Evolutionary conservation across 2,888 invertebrate species (phyloP), one percentile per base, ranked within the genome.

Genomic region (Apamea epomidion): DNA sequence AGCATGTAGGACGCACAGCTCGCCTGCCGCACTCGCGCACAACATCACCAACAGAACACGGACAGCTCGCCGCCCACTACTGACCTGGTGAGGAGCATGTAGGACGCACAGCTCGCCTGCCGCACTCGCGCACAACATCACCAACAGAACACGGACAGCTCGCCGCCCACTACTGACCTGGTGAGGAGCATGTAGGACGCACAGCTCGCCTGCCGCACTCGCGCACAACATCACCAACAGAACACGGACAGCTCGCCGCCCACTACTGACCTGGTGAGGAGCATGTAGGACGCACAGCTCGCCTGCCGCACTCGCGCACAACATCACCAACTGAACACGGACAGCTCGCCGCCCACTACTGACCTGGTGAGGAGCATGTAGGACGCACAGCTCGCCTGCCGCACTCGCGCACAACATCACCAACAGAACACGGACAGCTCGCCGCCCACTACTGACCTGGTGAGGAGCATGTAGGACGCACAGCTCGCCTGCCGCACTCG

Each of bases 101-200:
- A 74, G 70, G 37, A 29, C 75, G 60, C 72, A 58, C 72, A 58
- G 58, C 54, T 72, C 73, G 42, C 73, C 60, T 42, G 60, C 42
- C 73, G 42, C 73, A 60, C 60, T 60, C 72, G 60, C 14, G 37
- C 72, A 72, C 60, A 21, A 18, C 60, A 76, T 98, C 98, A 98
- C 98, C 98, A 98, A 96, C 98, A 98, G 96, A 98, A 98, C 84
- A 98, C 98, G 91, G 98, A 98, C 89, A 98, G 97, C 96, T 98
- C 98, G 74, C 98, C 98, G 90, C 98, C 96, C n/a, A n/a, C n/a
- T n/a, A n/a, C n/a, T n/a, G n/a, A n/a, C n/a, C 51, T 75, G 73
- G n/a, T 37, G 21, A 51, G 51, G 71, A 42, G 71, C 75, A 16
- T 37, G 74, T 48, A 74, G 70, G 37, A 29, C 75, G 60, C 72